Conservation (phyloP, 2,797 vertebrate species). For the Ataeniobius toweri region DNA sequence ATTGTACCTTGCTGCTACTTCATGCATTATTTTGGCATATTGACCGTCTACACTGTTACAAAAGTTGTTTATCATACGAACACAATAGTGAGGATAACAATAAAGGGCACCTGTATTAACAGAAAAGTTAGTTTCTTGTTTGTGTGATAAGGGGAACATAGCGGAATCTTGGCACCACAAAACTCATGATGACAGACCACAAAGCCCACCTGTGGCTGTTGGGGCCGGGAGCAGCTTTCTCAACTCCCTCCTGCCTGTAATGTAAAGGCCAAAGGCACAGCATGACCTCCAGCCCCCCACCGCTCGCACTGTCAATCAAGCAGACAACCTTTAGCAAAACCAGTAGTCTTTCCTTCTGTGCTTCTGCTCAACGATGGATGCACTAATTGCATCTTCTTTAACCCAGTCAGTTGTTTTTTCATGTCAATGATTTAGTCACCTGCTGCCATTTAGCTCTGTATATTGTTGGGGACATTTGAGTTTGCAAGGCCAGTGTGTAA, state of each 20-base stretch:
- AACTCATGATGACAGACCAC: slow-evolving; percentile 49
- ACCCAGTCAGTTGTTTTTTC: slow-evolving; percentile 28
- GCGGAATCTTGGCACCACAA: not conserved
- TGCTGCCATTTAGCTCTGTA: slow-evolving; percentile 44
- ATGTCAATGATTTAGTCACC: slow-evolving; percentile 34
- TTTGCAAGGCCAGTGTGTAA: not conserved
- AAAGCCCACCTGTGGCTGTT: slow-evolving; percentile 67
- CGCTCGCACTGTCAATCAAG: slow-evolving; percentile 64
- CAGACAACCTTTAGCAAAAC: slow-evolving; percentile 4
- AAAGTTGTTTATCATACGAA: not conserved
- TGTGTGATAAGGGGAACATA: not conserved
- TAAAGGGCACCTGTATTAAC: not conserved
- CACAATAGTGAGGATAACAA: not conserved
- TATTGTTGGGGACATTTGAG: not conserved
- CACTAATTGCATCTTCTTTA: slow-evolving; percentile 24
- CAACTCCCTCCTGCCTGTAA: slow-evolving; percentile 50
- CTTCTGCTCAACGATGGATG: slow-evolving; percentile 26
- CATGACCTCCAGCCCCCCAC: slow-evolving; percentile 55
- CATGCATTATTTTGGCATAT: not conserved
- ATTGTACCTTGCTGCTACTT: not conserved
- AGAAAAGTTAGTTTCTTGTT: not conserved
- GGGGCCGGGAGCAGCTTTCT: slow-evolving; percentile 38
- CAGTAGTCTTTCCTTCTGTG: slow-evolving; percentile 10
- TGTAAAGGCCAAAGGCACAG: slow-evolving; percentile 73
- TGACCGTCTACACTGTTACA: not conserved